Evolutionary conservation across 2,888 invertebrate genomes (phyloP).

Genomic region (Siphlonurus alternatus): DNA sequence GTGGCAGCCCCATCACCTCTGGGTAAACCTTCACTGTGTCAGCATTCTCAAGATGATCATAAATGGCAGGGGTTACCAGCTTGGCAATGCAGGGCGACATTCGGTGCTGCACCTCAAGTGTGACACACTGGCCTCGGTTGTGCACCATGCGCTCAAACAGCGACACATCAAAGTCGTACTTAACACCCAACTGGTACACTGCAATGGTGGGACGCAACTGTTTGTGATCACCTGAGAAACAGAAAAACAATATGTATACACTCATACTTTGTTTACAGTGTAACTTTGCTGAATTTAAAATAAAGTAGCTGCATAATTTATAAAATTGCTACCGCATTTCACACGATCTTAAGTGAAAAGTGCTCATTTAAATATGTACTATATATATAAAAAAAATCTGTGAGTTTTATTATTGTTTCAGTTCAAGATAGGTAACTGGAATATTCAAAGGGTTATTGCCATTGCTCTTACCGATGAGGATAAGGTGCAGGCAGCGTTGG

Average conservation of each 20-base stretch:
- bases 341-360: no score
- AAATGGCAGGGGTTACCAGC: slow-evolving; percentile 3
- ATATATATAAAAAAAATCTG: no score
- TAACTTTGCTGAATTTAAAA: no score
- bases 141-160: slow-evolving; percentile 34
- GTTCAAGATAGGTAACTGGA: not conserved
- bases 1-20: slow-evolving; percentile 18
- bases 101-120: slow-evolving; percentile 30
- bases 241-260: no score
- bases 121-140: slow-evolving; percentile 26
- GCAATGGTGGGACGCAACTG: slow-evolving; percentile 33
- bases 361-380: no score
- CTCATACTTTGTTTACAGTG: no score
- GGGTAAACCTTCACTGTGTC: slow-evolving; percentile 20
- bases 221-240: slow-evolving; percentile 29
- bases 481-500: slow-evolving; percentile 28
- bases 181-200: slow-evolving; percentile 27
- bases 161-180: slow-evolving; percentile 31
- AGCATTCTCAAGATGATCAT: slow-evolving; percentile 18
- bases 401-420: not conserved
- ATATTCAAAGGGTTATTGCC: not conserved
- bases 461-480: slow-evolving; percentile 29
- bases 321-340: no score
- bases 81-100: slow-evolving; percentile 31
- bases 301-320: no score